phyloP scores from a whole-genome alignment of 2,113 vertebrate species.

The Anoura caudifer region DNA sequence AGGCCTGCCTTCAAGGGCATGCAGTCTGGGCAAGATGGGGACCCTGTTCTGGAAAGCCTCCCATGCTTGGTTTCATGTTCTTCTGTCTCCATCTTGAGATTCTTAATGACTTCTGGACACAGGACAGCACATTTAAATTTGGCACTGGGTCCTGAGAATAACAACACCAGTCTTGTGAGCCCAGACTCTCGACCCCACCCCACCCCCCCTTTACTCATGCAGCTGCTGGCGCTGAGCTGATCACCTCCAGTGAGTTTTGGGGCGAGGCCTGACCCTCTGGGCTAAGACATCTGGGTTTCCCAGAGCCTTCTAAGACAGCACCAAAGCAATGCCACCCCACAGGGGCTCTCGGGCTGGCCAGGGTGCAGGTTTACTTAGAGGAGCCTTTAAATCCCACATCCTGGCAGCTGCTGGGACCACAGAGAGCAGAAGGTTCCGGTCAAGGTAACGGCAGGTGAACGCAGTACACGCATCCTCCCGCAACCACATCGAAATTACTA shows the following conservation, averaged over 20 bases:
- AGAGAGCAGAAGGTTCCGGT: neutral
- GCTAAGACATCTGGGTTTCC: neutral
- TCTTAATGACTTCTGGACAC: neutral
- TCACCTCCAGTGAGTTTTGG: neutral
- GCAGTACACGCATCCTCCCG: neutral
- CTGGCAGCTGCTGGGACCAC: neutral
- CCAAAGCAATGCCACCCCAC: neutral
- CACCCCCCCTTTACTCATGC: neutral
- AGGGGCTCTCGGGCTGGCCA: neutral
- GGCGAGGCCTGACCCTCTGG: neutral
- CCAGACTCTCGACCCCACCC: neutral
- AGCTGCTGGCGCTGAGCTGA: neutral
- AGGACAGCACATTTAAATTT: neutral
- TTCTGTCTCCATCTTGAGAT: neutral
- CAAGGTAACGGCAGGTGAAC: neutral
- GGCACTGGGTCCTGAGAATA: neutral
- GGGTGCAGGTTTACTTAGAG: neutral
- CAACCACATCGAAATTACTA: neutral
- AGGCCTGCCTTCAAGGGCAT: neutral
- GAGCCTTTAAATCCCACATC: neutral
- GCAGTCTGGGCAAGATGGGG: neutral
- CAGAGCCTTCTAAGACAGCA: neutral
- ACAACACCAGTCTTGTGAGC: neutral
- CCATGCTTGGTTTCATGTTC: neutral
- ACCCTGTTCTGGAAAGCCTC: neutral